Conservation (phyloP, 1,140 invertebrate species). For the Magallana angulata region DNA sequence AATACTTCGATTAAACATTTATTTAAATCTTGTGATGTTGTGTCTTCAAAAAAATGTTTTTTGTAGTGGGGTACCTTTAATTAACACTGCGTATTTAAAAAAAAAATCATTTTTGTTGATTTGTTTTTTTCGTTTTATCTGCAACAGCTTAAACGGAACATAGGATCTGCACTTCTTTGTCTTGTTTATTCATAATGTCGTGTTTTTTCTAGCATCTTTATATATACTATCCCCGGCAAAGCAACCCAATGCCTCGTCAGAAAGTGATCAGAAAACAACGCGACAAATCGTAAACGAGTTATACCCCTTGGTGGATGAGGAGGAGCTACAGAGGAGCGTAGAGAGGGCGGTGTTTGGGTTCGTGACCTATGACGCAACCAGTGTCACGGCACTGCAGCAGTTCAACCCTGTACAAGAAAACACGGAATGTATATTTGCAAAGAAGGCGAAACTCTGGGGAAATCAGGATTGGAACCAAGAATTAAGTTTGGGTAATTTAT, state of each 20-base stretch:
- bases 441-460: constrained; percentile 73
- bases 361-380: constrained; percentile 68
- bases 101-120: too few species aligned
- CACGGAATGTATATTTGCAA: constrained; percentile 75
- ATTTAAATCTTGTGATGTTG: too few species aligned
- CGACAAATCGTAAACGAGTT: constrained; percentile 64
- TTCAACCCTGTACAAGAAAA: constrained; percentile 69
- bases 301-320: constrained; percentile 48
- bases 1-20: too few species aligned
- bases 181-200: too few species aligned
- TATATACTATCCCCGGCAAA: constrained; percentile 37
- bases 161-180: too few species aligned
- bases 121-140: too few species aligned
- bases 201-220: constrained; percentile 41
- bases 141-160: too few species aligned
- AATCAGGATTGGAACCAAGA: constrained; percentile 63
- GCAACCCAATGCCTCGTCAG: constrained; percentile 39
- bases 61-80: too few species aligned
- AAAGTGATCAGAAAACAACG: neutral
- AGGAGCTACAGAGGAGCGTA: constrained; percentile 54
- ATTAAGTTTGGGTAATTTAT: constrained; percentile 66
- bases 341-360: constrained; percentile 53
- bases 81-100: too few species aligned
- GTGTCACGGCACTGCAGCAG: constrained; percentile 53
- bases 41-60: too few species aligned